Evolutionary conservation across 2,888 invertebrate species (phyloP), one percentile per base, ranked within the genome.

Genomic region (Lepidochrysops patricia): DNA sequence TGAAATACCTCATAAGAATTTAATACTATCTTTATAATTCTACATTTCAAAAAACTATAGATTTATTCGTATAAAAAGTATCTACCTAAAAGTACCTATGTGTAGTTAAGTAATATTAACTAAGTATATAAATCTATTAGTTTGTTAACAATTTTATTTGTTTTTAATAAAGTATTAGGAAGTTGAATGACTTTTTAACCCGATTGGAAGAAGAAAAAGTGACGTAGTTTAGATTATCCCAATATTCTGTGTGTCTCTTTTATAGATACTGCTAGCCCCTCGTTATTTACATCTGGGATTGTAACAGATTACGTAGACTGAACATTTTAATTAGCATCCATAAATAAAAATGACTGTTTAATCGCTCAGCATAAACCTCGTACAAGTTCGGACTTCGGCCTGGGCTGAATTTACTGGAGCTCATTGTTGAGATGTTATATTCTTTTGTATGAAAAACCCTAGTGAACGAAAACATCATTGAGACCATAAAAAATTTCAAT

Each of bases 301-400:
- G 43, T 9, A 34, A 13, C 9, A 37, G 57, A 57, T 26, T 19
- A 57, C 9, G 26, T 35, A 29, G 19, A 32, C 6, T 35, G 6
- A 35, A 57, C 35, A 37, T 26, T 57, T 57, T 57, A 37, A 37
- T 57, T 37, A 37, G 15, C 32, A 5, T 37, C 57, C 13, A 37
- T 57, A 57, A 37, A 57, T 37, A n/a, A 12, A 35, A 26, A 37
- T 26, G 19, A 13, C 57, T 23, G 35, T 57, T 57, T 57, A 27
- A 57, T 57, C 25, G 15, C 29, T 54, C n/a, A 9, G 15, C 54
- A 7, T 54, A 32, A 19, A 9, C 29, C 13, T 19, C 27, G 52
- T 9, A 15, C 26, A 52, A 52, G 52, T 13, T 52, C 2, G 2
- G 34, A 5, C 7, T 12, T 34, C 13, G 3, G 25, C 13, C 7